These are phyloP conservation scores for Macquaria australasica DNA, from an alignment of 2,113 vertebrate species.

Conservation along the genomic window DNA sequence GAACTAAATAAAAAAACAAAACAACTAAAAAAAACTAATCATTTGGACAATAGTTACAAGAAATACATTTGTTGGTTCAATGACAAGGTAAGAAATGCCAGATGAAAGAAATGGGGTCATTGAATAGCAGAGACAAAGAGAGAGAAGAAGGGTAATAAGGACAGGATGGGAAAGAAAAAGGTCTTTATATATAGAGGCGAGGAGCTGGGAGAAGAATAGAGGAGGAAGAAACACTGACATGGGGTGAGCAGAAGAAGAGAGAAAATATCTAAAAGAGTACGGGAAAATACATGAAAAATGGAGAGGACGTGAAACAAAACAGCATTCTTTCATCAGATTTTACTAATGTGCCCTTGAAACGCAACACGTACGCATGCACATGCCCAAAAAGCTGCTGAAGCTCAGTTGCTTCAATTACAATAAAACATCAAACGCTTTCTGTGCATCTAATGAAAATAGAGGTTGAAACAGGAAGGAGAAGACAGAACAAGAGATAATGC, in stretches of 20 bases:
- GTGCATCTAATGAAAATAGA: slow-evolving; percentile 25
- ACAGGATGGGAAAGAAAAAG: not conserved
- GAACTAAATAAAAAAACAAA: too few relatives aligned
- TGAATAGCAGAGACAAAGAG: not conserved
- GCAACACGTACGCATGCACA: not conserved
- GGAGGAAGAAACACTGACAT: not conserved
- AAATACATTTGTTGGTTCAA: not conserved
- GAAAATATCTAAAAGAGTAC: slow-evolving; percentile 2
- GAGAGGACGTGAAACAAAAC: not conserved
- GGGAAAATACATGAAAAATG: not conserved
- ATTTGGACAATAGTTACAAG: not conserved
- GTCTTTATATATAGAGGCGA: not conserved
- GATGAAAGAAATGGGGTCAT: not conserved
- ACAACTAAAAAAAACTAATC: not conserved
- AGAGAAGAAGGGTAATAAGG: not conserved
- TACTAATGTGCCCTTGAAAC: slow-evolving; percentile 26
- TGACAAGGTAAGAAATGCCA: not conserved
- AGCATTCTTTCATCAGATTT: slow-evolving; percentile 34
- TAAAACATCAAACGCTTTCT: slow-evolving; percentile 61
- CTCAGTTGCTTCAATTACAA: not conserved
- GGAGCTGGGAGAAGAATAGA: not conserved
- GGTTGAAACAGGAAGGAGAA: not conserved
- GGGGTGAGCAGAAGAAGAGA: not conserved
- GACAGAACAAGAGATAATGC: slow-evolving; percentile 31
- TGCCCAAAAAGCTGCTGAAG: slow-evolving; percentile 11